Base-by-base conservation (phyloP, 2,888 invertebrate genomes). In the Drosophila testacea region DNA sequence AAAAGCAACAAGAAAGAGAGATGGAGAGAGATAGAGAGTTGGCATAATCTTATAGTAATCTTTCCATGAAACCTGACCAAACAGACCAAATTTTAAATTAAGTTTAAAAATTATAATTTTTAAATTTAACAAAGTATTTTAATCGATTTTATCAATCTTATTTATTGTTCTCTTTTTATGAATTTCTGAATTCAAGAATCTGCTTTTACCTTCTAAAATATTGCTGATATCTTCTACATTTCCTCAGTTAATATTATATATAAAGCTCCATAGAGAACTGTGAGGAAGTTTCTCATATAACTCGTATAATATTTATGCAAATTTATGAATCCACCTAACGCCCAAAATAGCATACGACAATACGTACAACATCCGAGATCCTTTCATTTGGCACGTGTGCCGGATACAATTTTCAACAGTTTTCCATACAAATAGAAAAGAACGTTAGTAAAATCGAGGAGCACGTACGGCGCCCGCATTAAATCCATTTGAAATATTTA, bases 321-420 rank as follows among this genome's bases (percentile, higher is more conserved):
- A 78, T 75, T 39, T 32, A 16, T 1, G 47, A 64, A 59, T 66
- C 41, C 75, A 65, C 67, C 87, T 69, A 62, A 83, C 83, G 79
- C 84, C 84, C 69, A 66, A 66, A 51, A 64, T 27, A 28, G 16
- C 41, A 39, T 16, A 27, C 48, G 41, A 48, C 41, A 27, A 32
- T 32, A 47, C 9, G 36, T 52, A 42, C 42, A 52, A 41, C 9
- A 55, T 55, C 57, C 52, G 47, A 48, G 61, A 50, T 61, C 60
- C 88, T 60, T 72, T 77, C 68, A 70, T 64, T 72, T 85, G 85
- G 85, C 85, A 89, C 85, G 85, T 85, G 85, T 80, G 80, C 85
- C 89, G 85, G 85, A 85, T 89, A 89, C 73, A 71, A 70, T 74
- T 79, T 79, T 79, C 69, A 63, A 22, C 47, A 73, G 70, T 74